Conservation (phyloP, 2,113 vertebrate genomes). For the Perccottus glenii region DNA sequence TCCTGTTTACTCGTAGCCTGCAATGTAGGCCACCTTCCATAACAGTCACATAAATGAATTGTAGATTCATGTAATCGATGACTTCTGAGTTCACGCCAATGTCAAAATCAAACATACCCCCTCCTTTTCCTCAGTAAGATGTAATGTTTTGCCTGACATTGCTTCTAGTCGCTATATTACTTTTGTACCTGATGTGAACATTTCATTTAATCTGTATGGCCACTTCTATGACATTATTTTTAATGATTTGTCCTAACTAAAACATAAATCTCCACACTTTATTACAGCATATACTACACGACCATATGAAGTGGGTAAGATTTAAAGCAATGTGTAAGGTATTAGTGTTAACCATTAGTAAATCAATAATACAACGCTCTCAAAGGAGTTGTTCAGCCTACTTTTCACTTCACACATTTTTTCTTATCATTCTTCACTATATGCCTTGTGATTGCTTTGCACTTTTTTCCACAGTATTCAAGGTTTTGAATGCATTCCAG, state of each 20-base stretch:
- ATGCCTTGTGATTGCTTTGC: slow-evolving; percentile 4
- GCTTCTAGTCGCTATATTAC: slow-evolving; percentile 5
- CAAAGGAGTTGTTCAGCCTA: background rate
- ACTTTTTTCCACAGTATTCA: background rate
- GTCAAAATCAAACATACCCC: background rate
- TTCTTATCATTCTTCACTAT: background rate
- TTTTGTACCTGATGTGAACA: slow-evolving; percentile 9
- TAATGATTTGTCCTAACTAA: slow-evolving; percentile 7
- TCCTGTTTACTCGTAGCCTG: no score
- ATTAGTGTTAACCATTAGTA: background rate
- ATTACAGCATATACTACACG: slow-evolving; percentile 1
- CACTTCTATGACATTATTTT: background rate
- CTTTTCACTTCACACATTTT: slow-evolving; percentile 5
- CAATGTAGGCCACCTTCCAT: no score
- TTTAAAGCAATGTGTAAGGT: slow-evolving; percentile 5
- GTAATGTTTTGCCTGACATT: slow-evolving; percentile 9
- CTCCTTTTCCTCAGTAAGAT: background rate
- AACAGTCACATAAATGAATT: no score
- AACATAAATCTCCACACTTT: slow-evolving; percentile 6
- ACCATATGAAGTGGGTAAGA: slow-evolving; percentile 4
- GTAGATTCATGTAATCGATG: background rate
- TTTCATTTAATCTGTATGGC: slow-evolving; percentile 12
- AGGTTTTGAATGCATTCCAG: background rate
- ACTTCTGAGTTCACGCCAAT: slow-evolving; percentile 5
- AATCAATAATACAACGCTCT: background rate